Evolutionary conservation across 2,113 vertebrate species (phyloP), one percentile per base, ranked within the genome.

Genomic region (Chaetorhynchus papuensis): DNA sequence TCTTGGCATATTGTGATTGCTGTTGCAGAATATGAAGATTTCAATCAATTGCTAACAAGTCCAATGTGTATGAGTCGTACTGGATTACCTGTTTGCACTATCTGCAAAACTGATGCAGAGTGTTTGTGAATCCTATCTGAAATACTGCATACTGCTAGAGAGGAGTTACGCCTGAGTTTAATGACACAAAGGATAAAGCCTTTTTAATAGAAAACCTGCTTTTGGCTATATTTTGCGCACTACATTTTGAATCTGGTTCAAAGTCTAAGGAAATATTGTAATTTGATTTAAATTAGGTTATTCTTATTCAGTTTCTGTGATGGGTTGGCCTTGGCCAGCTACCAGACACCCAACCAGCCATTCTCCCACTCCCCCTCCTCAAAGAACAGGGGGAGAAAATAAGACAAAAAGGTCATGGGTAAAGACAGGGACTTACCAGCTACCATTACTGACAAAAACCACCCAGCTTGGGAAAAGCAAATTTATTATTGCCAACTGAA

Each of bases 401-500:
- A 37, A 42, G 13, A n/a, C 33, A 1, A 12, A 83, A 66, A 35
- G 3, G 7, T 33, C 21, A 17, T 5, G 4, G 15, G 22, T 23
- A 65, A 60, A 68, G 11, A 59, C 11, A 31, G 6, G 18, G 27
- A 63, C 8, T 30, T 35, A 30, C 0, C 33, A 37, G 4, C 20
- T 64, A 52, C 41, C 4, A 22, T 16, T 11, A 39, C 10, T 10
- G n/a, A n/a, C 7, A 47, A 71, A 66, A 70, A 8, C 39, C 13
- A 57, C 7, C 0, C 0, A 2, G 10, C 13, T 3, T 42, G 23
- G 20, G 6, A 10, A 84, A 71, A 66, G 11, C 11, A 19, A 7
- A 61, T 71, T 50, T 61, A 60, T 70, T 70, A 61, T 37, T 52
- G 11, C 3, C 18, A 47, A 11, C 4, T 33, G 6, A 71, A 76